These are phyloP conservation scores for Chironomus riparius DNA, from an alignment of 2,888 invertebrate species.

Conservation along the genomic window DNA sequence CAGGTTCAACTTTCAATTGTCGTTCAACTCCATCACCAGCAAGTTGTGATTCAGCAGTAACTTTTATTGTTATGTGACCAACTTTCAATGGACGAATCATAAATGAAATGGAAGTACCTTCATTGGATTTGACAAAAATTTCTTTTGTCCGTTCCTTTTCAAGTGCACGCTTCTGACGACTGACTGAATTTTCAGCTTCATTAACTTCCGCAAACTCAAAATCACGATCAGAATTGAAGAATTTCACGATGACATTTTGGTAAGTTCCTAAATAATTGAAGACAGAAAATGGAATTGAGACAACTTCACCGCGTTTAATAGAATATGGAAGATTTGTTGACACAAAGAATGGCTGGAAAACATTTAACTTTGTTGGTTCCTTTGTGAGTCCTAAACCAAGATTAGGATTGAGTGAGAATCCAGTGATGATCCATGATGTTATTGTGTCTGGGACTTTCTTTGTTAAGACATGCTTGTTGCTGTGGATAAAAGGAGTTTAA, in stretches of 20 bases:
- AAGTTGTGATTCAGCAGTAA: constrained; percentile 47
- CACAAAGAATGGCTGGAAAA: constrained; percentile 67
- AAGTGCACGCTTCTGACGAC: constrained; percentile 36
- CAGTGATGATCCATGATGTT: constrained; percentile 69
- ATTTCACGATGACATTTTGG: constrained; percentile 52
- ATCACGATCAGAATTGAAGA: constrained; percentile 52
- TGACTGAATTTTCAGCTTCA: neutral
- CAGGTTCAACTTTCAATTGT: constrained; percentile 54
- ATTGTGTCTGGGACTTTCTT: constrained; percentile 63
- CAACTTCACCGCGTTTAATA: constrained; percentile 64
- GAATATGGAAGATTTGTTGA: constrained; percentile 65
- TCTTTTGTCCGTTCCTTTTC: constrained; percentile 64
- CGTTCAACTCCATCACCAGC: constrained; percentile 53
- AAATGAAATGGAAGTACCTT: constrained; percentile 61
- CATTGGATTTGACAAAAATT: constrained; percentile 57
- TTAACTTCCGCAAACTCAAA: constrained; percentile 26
- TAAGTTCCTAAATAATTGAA: constrained; percentile 63
- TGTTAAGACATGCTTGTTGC: constrained; percentile 38
- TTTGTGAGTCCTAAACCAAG: constrained; percentile 64
- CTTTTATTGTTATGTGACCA: constrained; percentile 59
- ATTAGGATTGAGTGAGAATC: constrained; percentile 62
- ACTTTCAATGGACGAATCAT: constrained; percentile 59
- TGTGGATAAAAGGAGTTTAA: neutral
- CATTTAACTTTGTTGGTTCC: constrained; percentile 50
- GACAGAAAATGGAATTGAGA: constrained; percentile 61